Evolutionary conservation across 1,140 invertebrate species (phyloP).

Genomic region (Sipha flava): DNA sequence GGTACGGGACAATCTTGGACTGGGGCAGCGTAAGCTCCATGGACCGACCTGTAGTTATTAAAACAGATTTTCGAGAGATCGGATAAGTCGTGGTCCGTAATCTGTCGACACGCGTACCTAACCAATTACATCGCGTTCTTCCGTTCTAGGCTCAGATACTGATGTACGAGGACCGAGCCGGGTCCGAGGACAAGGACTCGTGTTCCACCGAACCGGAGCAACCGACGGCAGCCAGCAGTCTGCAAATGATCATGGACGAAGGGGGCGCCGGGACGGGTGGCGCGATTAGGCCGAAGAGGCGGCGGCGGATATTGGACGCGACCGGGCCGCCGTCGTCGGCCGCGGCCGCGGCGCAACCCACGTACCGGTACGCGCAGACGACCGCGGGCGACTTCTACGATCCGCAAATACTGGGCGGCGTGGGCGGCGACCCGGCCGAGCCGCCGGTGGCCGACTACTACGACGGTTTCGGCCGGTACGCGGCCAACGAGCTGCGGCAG

Average conservation of each 20-base stretch:
- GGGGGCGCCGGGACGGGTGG: background rate
- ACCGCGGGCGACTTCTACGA: background rate
- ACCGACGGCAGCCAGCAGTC: too few relatives aligned
- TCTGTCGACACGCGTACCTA: too few relatives aligned
- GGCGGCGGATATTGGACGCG: background rate
- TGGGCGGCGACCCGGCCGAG: background rate
- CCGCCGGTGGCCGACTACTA: conserved; percentile 12
- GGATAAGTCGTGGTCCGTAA: too few relatives aligned
- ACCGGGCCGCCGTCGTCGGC: background rate
- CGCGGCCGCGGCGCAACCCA: background rate
- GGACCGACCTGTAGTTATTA: too few relatives aligned
- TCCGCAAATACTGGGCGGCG: background rate
- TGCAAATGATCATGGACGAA: background rate
- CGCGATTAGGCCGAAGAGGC: background rate
- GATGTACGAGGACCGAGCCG: background rate
- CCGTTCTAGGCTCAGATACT: background rate
- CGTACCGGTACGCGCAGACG: background rate
- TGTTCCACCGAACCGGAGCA: background rate
- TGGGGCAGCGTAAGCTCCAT: too few relatives aligned
- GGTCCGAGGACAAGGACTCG: background rate
- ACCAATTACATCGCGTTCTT: too few relatives aligned
- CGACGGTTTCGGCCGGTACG: conserved; percentile 17
- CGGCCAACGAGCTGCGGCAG: conserved; percentile 11
- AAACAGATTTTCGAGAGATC: too few relatives aligned
- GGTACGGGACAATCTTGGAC: too few relatives aligned